Percentiles rank a stretch among this genome's conserved stretches.
These are phyloP conservation scores for Rhinolophus sinicus DNA, from an alignment of 2,113 vertebrate genomes.

Conservation along the genomic window DNA sequence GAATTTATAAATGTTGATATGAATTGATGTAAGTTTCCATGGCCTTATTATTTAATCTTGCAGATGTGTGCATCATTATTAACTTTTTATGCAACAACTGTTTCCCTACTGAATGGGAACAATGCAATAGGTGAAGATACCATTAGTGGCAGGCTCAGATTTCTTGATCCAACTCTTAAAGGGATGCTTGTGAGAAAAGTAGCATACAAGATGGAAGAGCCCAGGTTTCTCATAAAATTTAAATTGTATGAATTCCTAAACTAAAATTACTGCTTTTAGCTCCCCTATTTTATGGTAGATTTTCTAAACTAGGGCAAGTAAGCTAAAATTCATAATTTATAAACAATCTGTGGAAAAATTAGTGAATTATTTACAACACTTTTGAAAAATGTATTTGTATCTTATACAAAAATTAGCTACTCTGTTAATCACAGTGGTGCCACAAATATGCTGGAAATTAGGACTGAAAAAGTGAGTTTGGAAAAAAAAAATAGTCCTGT, in stretches of 20 bases:
- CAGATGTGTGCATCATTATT: slow-evolving; percentile 81
- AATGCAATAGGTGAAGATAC: slow-evolving; percentile 46
- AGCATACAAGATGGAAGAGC: slow-evolving; percentile 69
- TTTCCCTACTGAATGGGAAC: slow-evolving; percentile 79
- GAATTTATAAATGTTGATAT: slow-evolving; percentile 65
- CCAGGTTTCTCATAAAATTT: slow-evolving; percentile 75
- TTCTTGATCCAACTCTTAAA: slow-evolving; percentile 64
- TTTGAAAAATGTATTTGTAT: slow-evolving; percentile 89
- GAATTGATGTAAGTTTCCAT: slow-evolving; percentile 59
- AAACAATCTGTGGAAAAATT: slow-evolving; percentile 87
- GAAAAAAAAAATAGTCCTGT: slow-evolving; percentile 79
- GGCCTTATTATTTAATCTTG: slow-evolving; percentile 76
- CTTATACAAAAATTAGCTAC: slow-evolving; percentile 87
- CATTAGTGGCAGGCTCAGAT: neutral
- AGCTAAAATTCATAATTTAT: slow-evolving; percentile 91
- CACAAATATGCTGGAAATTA: slow-evolving; percentile 86
- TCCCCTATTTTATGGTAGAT: slow-evolving; percentile 82
- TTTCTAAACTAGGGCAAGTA: slow-evolving; percentile 89
- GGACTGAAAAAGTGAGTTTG: slow-evolving; percentile 81
- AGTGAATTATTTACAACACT: slow-evolving; percentile 88
- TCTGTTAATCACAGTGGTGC: slow-evolving; percentile 87
- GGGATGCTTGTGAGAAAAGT: slow-evolving; percentile 42
- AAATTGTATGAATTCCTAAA: slow-evolving; percentile 76
- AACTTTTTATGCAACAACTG: slow-evolving; percentile 88
- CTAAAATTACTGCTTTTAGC: slow-evolving; percentile 79